Conservation (phyloP, 2,888 invertebrate genomes). For the Erebia palarica region DNA sequence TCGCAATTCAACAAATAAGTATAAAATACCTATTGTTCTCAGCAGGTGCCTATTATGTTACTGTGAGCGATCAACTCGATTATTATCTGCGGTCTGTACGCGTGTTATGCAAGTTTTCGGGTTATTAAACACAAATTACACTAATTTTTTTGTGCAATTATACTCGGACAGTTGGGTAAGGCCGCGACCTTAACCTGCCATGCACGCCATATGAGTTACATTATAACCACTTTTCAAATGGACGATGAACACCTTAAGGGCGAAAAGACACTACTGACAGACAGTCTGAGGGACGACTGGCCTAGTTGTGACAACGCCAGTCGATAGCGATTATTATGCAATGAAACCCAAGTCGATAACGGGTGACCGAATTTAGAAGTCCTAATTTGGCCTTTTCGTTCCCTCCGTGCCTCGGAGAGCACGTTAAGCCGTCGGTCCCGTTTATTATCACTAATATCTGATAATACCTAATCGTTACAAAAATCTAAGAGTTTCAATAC, state of each 20-base stretch:
- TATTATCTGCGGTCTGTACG: neutral
- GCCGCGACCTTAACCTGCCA: slow-evolving; percentile 18
- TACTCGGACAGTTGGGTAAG: neutral
- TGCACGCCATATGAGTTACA: neutral
- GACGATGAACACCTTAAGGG: too few species aligned
- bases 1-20: neutral
- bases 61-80: slow-evolving; percentile 21
- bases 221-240: neutral
- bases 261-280: neutral
- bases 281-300: neutral
- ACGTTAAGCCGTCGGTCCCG: too few species aligned
- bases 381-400: too few species aligned
- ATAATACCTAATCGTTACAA: too few species aligned
- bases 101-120: slow-evolving; percentile 21
- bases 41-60: neutral
- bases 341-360: too few species aligned
- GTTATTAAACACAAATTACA: slow-evolving; percentile 32
- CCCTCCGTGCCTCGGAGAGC: too few species aligned
- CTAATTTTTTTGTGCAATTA: slow-evolving; percentile 6
- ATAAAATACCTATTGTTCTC: neutral
- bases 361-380: too few species aligned
- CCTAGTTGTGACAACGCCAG: neutral
- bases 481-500: too few species aligned
- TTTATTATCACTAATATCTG: neutral
- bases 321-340: too few species aligned